These are phyloP conservation scores for Paratrypauchen microcephalus DNA, from an alignment of 2,797 vertebrate species.

Conservation along the genomic window DNA sequence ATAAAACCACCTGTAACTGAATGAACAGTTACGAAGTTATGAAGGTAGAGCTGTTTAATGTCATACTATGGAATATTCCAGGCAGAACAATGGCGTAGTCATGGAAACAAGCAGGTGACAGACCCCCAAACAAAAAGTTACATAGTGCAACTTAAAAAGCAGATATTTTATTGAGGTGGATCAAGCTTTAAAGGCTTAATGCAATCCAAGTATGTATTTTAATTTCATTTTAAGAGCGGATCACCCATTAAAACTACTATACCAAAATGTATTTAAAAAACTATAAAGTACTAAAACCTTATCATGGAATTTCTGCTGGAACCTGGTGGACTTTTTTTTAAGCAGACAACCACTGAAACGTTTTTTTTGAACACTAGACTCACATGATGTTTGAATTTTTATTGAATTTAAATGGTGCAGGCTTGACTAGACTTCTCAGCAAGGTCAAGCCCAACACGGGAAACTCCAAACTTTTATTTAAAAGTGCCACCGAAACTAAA, in stretches of 20 bases:
- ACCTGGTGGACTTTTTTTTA: neutral
- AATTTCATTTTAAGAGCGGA: neutral
- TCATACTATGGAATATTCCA: no score
- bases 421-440: neutral
- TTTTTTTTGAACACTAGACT: neutral
- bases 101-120: no score
- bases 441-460: neutral
- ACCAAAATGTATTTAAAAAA: neutral
- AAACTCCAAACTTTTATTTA: neutral
- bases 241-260: neutral
- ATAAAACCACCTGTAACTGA: no score
- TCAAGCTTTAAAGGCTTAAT: no score
- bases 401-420: neutral
- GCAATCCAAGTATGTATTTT: neutral
- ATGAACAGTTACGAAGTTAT: no score
- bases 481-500: neutral
- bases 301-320: neutral
- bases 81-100: no score
- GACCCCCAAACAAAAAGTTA: no score
- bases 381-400: neutral
- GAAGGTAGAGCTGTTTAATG: no score
- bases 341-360: neutral
- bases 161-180: no score
- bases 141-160: no score
- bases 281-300: neutral